A percentile compares a stretch with the other conserved stretches of the same genome.
phyloP scores from a whole-genome alignment of 1,140 invertebrate genomes.

The Coptotermes formosanus region DNA sequence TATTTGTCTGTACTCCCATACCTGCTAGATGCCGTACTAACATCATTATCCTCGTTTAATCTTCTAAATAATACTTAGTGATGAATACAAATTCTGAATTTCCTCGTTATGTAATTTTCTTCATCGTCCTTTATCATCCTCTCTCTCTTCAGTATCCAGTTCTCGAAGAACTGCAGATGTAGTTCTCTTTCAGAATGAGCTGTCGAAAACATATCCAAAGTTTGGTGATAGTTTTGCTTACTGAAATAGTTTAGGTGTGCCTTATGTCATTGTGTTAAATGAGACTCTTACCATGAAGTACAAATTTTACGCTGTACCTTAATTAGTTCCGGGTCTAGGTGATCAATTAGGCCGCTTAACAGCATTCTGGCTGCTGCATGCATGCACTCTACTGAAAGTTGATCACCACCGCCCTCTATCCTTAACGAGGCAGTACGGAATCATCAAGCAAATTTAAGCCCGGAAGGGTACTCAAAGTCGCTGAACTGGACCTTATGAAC shows the following conservation, averaged over 20 bases:
- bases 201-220: too few relatives aligned
- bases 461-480: neutral
- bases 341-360: neutral
- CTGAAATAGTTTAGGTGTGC: neutral
- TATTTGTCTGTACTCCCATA: too few relatives aligned
- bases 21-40: too few relatives aligned
- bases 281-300: neutral
- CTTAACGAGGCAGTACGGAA: neutral
- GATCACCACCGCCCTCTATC: neutral
- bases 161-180: too few relatives aligned
- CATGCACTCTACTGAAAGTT: neutral
- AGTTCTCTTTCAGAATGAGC: too few relatives aligned
- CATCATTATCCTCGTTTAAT: too few relatives aligned
- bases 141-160: too few relatives aligned
- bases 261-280: neutral
- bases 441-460: neutral
- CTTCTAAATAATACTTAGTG: too few relatives aligned
- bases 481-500: neutral
- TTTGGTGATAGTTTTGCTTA: too few relatives aligned
- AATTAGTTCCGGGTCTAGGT: neutral
- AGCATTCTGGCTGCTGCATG: neutral
- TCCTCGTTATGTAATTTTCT: too few relatives aligned
- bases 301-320: neutral
- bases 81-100: too few relatives aligned
- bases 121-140: too few relatives aligned